Conservation (phyloP, 2,113 vertebrate genomes). For the Cephalopterus ornatus region DNA sequence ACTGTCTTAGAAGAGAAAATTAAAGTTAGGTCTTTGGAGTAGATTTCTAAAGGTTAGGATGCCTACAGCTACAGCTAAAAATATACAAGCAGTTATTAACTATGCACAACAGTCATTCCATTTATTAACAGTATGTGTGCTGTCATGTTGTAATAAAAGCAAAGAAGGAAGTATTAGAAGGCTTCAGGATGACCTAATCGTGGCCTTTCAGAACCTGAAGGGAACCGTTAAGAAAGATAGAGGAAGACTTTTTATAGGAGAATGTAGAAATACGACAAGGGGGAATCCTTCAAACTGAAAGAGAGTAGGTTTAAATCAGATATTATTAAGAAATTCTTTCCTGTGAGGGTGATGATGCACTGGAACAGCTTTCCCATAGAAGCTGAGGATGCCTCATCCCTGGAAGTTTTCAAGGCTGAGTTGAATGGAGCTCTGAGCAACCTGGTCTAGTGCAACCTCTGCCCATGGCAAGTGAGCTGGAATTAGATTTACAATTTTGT, state of each 20-base stretch:
- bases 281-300: neutral
- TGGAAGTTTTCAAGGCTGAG: neutral
- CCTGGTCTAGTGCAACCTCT: neutral
- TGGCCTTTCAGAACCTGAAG: neutral
- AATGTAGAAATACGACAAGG: too few species aligned
- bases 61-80: neutral
- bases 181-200: neutral
- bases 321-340: neutral
- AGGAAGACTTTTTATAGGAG: neutral
- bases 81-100: neutral
- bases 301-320: neutral
- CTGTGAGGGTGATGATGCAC: neutral
- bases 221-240: neutral
- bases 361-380: neutral
- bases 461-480: too few species aligned
- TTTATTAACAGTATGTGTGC: too few species aligned
- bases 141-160: neutral
- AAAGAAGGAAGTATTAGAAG: neutral
- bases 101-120: neutral
- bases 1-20: neutral
- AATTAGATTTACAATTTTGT: accelerated
- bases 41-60: neutral
- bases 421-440: neutral
- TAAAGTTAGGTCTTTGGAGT: neutral
- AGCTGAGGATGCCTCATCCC: neutral